These are phyloP conservation scores for Unio pictorum DNA, from an alignment of 2,888 invertebrate genomes.

Conservation along the genomic window DNA sequence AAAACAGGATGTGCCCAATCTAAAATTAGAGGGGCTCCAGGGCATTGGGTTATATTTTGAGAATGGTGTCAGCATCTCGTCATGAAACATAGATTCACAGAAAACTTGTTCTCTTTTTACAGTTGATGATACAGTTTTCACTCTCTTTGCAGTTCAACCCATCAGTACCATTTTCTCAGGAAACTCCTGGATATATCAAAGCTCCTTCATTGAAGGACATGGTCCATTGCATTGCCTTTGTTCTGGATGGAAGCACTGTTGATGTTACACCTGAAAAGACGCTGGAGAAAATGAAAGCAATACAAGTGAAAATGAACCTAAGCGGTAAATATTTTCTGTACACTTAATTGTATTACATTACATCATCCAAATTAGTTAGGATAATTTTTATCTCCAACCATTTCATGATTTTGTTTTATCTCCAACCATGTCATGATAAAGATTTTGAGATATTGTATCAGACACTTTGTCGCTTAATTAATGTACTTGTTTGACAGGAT, in stretches of 20 bases:
- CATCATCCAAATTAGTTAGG: too few species aligned
- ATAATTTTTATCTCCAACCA: too few species aligned
- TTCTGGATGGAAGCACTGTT: slow-evolving; percentile 37
- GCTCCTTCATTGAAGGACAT: slow-evolving; percentile 32
- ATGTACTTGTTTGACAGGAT: too few species aligned
- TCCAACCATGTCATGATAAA: too few species aligned
- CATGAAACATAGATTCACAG: background rate
- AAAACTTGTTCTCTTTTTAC: background rate
- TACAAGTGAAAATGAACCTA: slow-evolving; percentile 33
- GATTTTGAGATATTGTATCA: too few species aligned
- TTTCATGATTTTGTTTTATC: too few species aligned
- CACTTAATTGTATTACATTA: too few species aligned
- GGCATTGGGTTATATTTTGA: too few species aligned
- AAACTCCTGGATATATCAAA: slow-evolving; percentile 32
- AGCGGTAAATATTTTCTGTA: slow-evolving; percentile 25
- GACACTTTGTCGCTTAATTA: too few species aligned
- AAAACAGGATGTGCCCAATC: too few species aligned
- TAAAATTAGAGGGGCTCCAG: too few species aligned
- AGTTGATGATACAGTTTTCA: background rate
- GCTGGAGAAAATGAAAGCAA: slow-evolving; percentile 36
- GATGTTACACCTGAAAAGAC: slow-evolving; percentile 35
- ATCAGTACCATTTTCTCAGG: slow-evolving; percentile 18
- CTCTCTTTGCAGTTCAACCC: slow-evolving; percentile 24
- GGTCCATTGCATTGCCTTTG: slow-evolving; percentile 47
- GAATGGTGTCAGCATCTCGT: too few species aligned